These are phyloP conservation scores for Gnathonemus longibarbis DNA, from an alignment of 2,113 vertebrate genomes.

Conservation along the genomic window DNA sequence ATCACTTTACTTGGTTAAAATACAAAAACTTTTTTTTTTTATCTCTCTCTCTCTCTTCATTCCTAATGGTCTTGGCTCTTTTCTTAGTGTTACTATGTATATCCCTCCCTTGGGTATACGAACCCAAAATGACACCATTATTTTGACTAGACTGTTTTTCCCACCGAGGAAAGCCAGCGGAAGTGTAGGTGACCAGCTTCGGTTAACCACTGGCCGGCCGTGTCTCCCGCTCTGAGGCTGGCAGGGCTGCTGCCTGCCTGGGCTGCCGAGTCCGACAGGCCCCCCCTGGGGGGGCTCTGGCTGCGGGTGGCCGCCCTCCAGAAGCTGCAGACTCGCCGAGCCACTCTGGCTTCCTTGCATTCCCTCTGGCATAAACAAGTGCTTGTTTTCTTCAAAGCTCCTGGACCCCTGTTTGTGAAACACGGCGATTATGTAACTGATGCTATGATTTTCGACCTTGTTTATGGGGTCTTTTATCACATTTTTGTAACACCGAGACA, in stretches of 20 bases:
- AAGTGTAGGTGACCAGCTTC: constrained; percentile 64
- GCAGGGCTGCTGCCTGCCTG: constrained; percentile 45
- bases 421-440: constrained; percentile 22
- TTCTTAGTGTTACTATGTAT: constrained; percentile 60
- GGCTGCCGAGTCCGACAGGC: constrained; percentile 44
- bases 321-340: constrained; percentile 37
- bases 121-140: constrained; percentile 69
- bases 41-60: constrained; percentile 50
- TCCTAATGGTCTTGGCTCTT: constrained; percentile 41
- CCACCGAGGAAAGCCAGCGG: constrained; percentile 54
- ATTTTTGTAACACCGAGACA: constrained; percentile 15
- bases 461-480: constrained; percentile 6
- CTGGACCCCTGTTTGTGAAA: constrained; percentile 14
- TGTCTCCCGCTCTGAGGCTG: constrained; percentile 42
- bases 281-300: constrained; percentile 47
- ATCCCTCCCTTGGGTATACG: constrained; percentile 49
- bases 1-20: constrained; percentile 51
- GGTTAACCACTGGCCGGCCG: constrained; percentile 52
- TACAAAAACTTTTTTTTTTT: constrained; percentile 42
- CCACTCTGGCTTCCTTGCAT: constrained; percentile 28
- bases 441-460: constrained; percentile 1
- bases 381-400: constrained; percentile 31
- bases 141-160: constrained; percentile 73
- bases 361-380: constrained; percentile 50
- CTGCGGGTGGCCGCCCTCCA: constrained; percentile 46